Evolutionary conservation across 2,113 vertebrate genomes (phyloP).

Genomic region (Podilymbus podiceps): DNA sequence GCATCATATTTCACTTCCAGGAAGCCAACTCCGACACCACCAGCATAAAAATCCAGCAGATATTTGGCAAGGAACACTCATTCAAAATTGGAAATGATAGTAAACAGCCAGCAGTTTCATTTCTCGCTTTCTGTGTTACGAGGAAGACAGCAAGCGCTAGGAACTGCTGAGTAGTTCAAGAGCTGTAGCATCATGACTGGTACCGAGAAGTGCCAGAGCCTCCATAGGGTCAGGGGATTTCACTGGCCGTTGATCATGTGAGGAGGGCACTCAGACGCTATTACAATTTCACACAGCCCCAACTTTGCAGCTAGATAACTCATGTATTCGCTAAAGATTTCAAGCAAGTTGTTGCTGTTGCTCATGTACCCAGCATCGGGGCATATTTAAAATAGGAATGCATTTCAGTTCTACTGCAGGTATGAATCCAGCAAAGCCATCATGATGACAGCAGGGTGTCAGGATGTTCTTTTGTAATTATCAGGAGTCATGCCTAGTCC

Average conservation of each 20-base stretch:
- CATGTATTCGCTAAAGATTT: not conserved
- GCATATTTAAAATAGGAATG: not conserved
- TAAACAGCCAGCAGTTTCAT: not conserved
- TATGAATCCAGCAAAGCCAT: not conserved
- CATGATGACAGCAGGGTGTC: not conserved
- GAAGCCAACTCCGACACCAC: not conserved
- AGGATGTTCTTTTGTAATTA: not conserved
- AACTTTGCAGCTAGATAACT: not conserved
- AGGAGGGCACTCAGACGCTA: not conserved
- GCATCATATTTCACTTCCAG: not conserved
- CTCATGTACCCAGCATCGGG: not conserved
- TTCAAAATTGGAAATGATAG: not conserved
- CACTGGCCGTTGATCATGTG: not conserved
- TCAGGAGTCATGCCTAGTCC: not conserved
- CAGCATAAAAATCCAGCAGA: not conserved
- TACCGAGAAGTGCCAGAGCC: not conserved
- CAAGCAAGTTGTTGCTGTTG: not conserved
- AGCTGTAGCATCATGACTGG: not conserved
- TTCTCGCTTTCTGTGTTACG: fast-evolving
- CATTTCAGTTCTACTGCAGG: not conserved
- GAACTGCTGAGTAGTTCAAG: not conserved
- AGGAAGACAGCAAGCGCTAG: not conserved
- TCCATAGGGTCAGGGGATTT: fast-evolving
- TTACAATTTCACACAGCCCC: not conserved
- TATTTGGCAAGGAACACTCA: not conserved